These are phyloP conservation scores for Toxotes chatareus DNA, from an alignment of 2,113 vertebrate genomes.

Conservation along the genomic window DNA sequence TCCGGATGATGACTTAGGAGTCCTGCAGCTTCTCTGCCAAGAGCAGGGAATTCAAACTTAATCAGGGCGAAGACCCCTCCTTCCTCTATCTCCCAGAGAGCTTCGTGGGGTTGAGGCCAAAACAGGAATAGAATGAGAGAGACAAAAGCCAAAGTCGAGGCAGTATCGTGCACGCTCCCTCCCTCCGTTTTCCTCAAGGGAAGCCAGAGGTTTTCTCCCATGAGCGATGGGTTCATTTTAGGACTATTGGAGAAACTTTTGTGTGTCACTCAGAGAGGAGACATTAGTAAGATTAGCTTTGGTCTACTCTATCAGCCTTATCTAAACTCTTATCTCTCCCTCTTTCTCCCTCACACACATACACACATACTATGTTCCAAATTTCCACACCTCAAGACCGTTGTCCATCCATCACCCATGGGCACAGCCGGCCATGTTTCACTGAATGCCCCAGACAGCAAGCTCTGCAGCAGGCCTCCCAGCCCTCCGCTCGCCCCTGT, in stretches of 20 bases:
- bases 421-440: neutral
- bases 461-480: constrained; percentile 16
- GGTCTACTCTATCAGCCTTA: constrained; percentile 47
- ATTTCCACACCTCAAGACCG: constrained; percentile 15
- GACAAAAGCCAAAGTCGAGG: constrained; percentile 59
- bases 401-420: constrained; percentile 62
- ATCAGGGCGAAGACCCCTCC: constrained; percentile 61
- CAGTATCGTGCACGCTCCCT: constrained; percentile 17
- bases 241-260: constrained; percentile 40
- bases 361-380: constrained; percentile 9
- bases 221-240: constrained; percentile 66
- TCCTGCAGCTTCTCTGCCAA: constrained; percentile 59
- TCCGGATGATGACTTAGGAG: constrained; percentile 70
- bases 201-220: constrained; percentile 44
- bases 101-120: constrained; percentile 43
- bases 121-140: constrained; percentile 50
- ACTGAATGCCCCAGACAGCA: constrained; percentile 10
- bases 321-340: constrained; percentile 38
- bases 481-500: constrained; percentile 43
- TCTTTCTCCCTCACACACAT: constrained; percentile 7
- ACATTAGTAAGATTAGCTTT: constrained; percentile 68
- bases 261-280: constrained; percentile 33
- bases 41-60: constrained; percentile 72
- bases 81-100: constrained; percentile 42
- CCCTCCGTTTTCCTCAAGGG: constrained; percentile 23